Evolutionary conservation across 1,140 invertebrate genomes (phyloP).

Genomic region (Babylonia areolata): DNA sequence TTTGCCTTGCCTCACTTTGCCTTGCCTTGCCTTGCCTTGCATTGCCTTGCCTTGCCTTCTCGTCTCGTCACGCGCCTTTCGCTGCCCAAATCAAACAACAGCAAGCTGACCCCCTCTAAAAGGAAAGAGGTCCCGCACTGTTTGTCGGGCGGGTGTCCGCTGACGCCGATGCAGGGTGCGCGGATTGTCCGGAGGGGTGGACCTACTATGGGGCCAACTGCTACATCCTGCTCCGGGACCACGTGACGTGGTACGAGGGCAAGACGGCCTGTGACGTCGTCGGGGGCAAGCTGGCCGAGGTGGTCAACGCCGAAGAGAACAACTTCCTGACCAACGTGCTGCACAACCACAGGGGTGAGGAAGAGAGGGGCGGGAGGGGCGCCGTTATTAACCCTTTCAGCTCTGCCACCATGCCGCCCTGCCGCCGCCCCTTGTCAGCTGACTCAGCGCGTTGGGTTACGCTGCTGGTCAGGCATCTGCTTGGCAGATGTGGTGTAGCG

Average conservation of each 20-base stretch:
- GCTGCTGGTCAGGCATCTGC: too few relatives aligned
- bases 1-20: not conserved
- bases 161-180: not conserved
- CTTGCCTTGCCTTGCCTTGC: not conserved
- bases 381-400: too few relatives aligned
- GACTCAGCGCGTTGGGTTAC: too few relatives aligned
- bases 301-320: not conserved
- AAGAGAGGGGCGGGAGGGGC: too few relatives aligned
- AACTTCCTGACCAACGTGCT: not conserved
- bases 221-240: not conserved
- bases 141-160: not conserved
- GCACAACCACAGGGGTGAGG: not conserved
- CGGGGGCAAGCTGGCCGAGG: not conserved
- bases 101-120: too few relatives aligned
- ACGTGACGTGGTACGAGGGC: not conserved
- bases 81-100: too few relatives aligned
- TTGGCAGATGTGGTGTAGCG: too few relatives aligned
- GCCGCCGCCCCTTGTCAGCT: too few relatives aligned
- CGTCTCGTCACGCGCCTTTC: not conserved
- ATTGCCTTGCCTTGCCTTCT: not conserved
- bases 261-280: conserved; percentile 4
- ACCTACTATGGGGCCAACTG: not conserved
- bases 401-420: too few relatives aligned
- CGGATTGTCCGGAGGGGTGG: not conserved
- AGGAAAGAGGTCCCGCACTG: not conserved